These are phyloP conservation scores for Trypoxylon attenuatum DNA, from an alignment of 2,888 invertebrate genomes.

Conservation along the genomic window DNA sequence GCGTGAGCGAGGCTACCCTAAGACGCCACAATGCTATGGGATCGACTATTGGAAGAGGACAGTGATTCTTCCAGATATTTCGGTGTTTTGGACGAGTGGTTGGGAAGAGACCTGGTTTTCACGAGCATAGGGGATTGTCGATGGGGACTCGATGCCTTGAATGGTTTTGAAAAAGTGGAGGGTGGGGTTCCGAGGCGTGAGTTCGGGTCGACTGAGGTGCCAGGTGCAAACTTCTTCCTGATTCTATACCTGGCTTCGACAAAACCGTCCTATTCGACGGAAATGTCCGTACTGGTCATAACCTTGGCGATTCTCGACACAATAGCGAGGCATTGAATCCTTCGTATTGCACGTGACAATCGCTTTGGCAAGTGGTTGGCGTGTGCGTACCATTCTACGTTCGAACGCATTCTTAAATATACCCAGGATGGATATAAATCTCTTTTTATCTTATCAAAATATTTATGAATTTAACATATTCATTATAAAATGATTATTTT, in stretches of 20 bases:
- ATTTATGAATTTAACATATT: no score
- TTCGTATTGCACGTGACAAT: background rate
- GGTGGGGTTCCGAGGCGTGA: conserved; percentile 46
- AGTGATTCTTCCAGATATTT: conserved; percentile 47
- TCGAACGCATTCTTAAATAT: background rate
- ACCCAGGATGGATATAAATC: background rate
- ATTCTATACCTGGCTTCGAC: conserved; percentile 41
- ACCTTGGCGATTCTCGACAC: conserved; percentile 29
- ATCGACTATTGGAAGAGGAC: conserved; percentile 2
- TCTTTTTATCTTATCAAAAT: no score
- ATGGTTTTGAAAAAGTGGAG: conserved; percentile 3
- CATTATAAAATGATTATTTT: no score
- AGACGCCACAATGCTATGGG: conserved; percentile 20
- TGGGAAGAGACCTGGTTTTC: no score
- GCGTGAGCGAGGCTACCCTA: conserved; percentile 9
- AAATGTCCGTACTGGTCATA: conserved; percentile 6
- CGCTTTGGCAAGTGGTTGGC: background rate
- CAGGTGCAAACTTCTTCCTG: conserved; percentile 40
- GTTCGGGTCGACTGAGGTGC: conserved; percentile 33
- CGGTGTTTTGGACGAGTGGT: conserved; percentile 33
- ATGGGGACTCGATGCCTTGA: conserved; percentile 14
- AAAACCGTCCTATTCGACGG: conserved; percentile 27
- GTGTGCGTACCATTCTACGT: no score
- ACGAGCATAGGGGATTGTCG: conserved; percentile 14
- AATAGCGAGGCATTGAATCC: background rate